A percentile compares a stretch with the other conserved stretches of the same genome.
phyloP scores from a whole-genome alignment of 2,113 vertebrate species.

The Ailurus styani region DNA sequence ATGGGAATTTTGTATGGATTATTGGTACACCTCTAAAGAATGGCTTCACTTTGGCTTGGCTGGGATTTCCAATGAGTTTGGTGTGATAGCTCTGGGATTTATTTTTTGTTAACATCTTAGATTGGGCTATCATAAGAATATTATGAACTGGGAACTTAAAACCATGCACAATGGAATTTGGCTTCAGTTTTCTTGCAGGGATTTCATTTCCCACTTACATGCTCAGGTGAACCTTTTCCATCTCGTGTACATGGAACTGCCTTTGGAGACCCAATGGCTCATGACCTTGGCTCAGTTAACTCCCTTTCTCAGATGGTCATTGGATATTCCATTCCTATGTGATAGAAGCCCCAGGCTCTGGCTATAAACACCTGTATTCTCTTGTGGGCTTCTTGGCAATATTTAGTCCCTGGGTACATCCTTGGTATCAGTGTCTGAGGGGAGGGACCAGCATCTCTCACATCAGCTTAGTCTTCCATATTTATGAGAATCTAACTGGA shows the following conservation, averaged over 20 bases:
- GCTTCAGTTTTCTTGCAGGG: neutral
- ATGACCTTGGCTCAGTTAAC: neutral
- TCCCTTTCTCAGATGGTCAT: neutral
- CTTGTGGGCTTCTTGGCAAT: neutral
- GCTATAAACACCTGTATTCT: neutral
- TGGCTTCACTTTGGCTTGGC: neutral
- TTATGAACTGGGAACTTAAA: neutral
- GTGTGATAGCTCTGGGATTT: neutral
- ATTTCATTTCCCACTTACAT: neutral
- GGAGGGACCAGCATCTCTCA: neutral
- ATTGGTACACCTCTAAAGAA: neutral
- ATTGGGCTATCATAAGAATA: neutral
- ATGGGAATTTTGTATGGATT: neutral
- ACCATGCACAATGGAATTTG: neutral
- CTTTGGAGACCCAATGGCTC: neutral
- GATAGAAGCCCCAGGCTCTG: neutral
- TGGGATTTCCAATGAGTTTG: neutral
- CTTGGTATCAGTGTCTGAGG: neutral
- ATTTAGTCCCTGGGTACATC: neutral
- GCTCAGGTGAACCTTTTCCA: neutral
- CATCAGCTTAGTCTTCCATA: neutral
- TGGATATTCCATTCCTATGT: neutral
- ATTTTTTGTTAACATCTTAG: neutral
- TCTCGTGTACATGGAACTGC: neutral
- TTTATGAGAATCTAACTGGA: neutral